Evolutionary conservation across 2,888 invertebrate genomes (phyloP).

Genomic region (Orthonychiurus folsomi): DNA sequence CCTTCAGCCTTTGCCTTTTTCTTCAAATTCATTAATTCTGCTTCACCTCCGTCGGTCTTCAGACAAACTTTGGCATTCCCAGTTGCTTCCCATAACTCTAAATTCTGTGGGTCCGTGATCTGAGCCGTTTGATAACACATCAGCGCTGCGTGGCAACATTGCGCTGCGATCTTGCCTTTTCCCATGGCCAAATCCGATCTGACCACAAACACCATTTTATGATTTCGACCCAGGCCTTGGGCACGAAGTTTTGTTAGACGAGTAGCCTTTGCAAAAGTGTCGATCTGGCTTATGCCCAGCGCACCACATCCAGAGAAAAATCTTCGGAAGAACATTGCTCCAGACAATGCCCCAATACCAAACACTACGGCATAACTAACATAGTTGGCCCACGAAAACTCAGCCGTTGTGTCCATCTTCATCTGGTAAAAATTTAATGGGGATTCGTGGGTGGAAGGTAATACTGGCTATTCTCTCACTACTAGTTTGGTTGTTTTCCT

Average conservation of each 20-base stretch:
- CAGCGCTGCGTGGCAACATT: slow-evolving; percentile 79
- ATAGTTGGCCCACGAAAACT: too few relatives aligned
- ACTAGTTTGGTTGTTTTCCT: too few relatives aligned
- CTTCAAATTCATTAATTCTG: slow-evolving; percentile 59
- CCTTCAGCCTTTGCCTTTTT: slow-evolving; percentile 60
- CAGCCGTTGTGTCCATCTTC: too few relatives aligned
- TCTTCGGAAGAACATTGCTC: slow-evolving; percentile 12
- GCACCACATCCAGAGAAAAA: background rate
- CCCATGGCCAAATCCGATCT: slow-evolving; percentile 88
- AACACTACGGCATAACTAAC: slow-evolving; percentile 25
- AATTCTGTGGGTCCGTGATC: slow-evolving; percentile 53
- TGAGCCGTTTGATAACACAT: slow-evolving; percentile 67
- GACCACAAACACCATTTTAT: slow-evolving; percentile 76
- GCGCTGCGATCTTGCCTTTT: slow-evolving; percentile 88
- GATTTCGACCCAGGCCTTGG: slow-evolving; percentile 27
- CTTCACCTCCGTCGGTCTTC: slow-evolving; percentile 61
- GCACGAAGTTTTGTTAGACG: slow-evolving; percentile 26
- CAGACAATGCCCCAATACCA: slow-evolving; percentile 32
- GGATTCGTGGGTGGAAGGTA: too few relatives aligned
- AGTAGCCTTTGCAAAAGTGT: slow-evolving; percentile 18
- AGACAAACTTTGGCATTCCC: slow-evolving; percentile 85
- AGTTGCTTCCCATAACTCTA: slow-evolving; percentile 58
- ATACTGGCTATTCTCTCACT: too few relatives aligned
- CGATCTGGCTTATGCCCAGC: too few relatives aligned
- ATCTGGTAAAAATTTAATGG: too few relatives aligned